phyloP scores from a whole-genome alignment of 64 coral and sea anemone species.

The Anthopleura sola region DNA sequence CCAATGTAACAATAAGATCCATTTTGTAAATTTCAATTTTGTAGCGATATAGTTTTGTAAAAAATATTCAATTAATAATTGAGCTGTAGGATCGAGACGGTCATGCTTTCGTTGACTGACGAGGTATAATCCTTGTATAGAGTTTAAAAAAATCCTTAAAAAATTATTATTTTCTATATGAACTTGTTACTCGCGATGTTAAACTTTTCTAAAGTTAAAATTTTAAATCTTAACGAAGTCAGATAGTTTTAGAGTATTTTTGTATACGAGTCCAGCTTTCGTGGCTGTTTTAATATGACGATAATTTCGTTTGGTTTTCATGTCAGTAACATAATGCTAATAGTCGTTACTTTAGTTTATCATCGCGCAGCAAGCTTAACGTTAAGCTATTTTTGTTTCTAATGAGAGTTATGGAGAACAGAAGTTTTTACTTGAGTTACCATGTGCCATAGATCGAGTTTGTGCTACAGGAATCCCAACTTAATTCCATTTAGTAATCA shows the following conservation, averaged over 20 bases:
- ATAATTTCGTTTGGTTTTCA: conserved; percentile 8
- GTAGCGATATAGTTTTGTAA: conserved; percentile 10
- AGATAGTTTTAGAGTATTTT: conserved; percentile 27
- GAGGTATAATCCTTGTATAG: background rate
- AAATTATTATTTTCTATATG: conserved; percentile 23
- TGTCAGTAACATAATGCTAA: background rate
- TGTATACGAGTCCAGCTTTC: background rate
- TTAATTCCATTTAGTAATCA: background rate
- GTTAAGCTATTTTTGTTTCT: background rate
- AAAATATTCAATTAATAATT: conserved; percentile 14
- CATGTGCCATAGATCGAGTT: background rate
- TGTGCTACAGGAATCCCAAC: background rate
- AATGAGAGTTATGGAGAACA: background rate
- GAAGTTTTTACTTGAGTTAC: background rate
- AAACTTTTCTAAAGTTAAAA: conserved; percentile 20
- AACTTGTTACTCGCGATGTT: conserved; percentile 16
- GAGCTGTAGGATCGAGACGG: background rate
- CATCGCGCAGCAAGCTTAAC: conserved; percentile 16
- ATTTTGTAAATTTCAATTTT: conserved; percentile 22
- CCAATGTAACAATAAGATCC: conserved; percentile 5
- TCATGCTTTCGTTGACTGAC: background rate
- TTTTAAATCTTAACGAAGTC: conserved; percentile 9
- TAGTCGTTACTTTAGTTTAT: conserved; percentile 13
- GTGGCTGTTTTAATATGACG: background rate
- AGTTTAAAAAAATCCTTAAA: background rate